Evolutionary conservation across 35 echinoderm and acorn worm genomes (phyloP).

Genomic region (Anneissia japonica): DNA sequence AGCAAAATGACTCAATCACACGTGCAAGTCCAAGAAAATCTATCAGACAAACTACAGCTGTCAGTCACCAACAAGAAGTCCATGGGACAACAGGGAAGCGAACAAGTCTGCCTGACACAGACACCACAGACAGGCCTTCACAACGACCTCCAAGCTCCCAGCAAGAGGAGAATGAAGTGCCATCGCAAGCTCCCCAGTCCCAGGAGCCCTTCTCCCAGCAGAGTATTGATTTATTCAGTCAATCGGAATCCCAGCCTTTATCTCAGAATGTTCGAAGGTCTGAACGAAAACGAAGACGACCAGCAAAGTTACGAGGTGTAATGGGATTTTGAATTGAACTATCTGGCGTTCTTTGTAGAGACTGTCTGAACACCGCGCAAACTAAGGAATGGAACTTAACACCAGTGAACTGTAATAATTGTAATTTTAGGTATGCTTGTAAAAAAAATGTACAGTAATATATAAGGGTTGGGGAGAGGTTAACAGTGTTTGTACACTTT

Average conservation of each 20-base stretch:
- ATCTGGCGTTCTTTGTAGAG: too few relatives aligned
- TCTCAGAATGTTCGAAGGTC: not conserved
- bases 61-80: not conserved
- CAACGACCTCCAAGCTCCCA: too few relatives aligned
- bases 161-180: not conserved
- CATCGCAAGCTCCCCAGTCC: not conserved
- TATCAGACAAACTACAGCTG: not conserved
- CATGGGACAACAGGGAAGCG: not conserved
- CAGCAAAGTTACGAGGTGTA: not conserved
- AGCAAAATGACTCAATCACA: too few relatives aligned
- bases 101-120: not conserved
- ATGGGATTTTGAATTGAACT: not conserved
- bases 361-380: too few relatives aligned
- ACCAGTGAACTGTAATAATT: too few relatives aligned
- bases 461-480: too few relatives aligned
- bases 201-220: not conserved
- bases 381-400: too few relatives aligned
- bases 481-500: too few relatives aligned
- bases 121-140: not conserved
- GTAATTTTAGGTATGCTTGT: too few relatives aligned
- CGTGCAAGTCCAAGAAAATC: not conserved
- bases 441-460: too few relatives aligned
- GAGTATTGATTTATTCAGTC: not conserved
- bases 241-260: not conserved
- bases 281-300: not conserved